Evolutionary conservation across 2,113 vertebrate genomes (phyloP).

Genomic region (Arothron firmamentum): DNA sequence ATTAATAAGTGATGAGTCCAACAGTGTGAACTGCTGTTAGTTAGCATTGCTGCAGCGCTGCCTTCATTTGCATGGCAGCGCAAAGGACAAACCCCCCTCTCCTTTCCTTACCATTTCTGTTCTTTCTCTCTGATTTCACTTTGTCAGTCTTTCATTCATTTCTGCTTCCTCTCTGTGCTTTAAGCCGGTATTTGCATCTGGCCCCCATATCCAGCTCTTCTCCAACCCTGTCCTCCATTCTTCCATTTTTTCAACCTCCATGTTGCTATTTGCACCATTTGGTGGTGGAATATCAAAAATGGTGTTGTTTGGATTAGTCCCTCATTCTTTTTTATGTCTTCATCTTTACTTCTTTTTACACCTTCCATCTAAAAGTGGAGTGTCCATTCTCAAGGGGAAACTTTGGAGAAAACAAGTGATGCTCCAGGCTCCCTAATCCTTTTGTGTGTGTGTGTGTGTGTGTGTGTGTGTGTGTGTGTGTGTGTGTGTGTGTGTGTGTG

Average conservation of each 20-base stretch:
- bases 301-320: conserved; percentile 16
- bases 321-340: conserved; percentile 32
- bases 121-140: conserved; percentile 19
- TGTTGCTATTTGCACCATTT: conserved; percentile 28
- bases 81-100: conserved; percentile 58
- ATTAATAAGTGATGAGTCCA: conserved; percentile 82
- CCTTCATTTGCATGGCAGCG: conserved; percentile 75
- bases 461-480: conserved; percentile 17
- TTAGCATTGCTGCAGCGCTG: conserved; percentile 72
- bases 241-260: conserved; percentile 12
- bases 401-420: conserved; percentile 59
- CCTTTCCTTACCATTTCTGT: conserved; percentile 36
- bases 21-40: conserved; percentile 77
- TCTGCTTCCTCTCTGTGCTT: conserved; percentile 19
- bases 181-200: conserved; percentile 27
- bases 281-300: conserved; percentile 50
- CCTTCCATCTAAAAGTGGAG: conserved; percentile 18
- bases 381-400: conserved; percentile 57
- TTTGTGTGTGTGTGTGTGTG: conserved; percentile 30
- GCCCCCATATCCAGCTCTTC: conserved; percentile 17
- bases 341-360: conserved; percentile 19
- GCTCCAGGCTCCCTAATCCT: conserved; percentile 52
- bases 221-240: conserved; percentile 23
- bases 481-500: conserved; percentile 18
- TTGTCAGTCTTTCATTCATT: conserved; percentile 43